Evolutionary conservation across 2,888 invertebrate genomes (phyloP), one percentile per base, ranked within the genome.

Genomic region (Noctua comes): DNA sequence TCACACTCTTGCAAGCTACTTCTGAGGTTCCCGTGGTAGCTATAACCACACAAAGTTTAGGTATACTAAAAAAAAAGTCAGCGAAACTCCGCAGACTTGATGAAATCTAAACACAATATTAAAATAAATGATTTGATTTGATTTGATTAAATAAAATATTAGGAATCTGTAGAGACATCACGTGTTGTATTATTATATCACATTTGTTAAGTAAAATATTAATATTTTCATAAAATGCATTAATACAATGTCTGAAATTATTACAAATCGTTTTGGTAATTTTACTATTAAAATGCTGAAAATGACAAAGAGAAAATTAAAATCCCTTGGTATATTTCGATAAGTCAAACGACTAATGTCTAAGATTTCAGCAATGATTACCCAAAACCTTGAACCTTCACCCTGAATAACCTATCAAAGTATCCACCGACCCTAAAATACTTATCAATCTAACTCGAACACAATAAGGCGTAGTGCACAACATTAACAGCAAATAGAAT

Each of bases 401-500:
- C 57, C 68, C 48, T 6, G 13, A 69, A 21, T 16, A 71, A 76
- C 70, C 66, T 36, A 18, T 3, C 16, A 1, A 59, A 59, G 27
- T 27, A 27, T 7, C 16, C 48, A 59, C 16, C 21, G 68, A 78
- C 54, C 82, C 51, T 18, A 27, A n/a, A 36, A 68, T 4, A 16
- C 27, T 21, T 6, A 87, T 81, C 68, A 85, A 87, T 86, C 84
- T 51, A 62, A 72, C 13, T 68, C 70, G 46, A 3, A 31, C 57
- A 57, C 73, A 83, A 54, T 74, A 85, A 65, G 54, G 82, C 85
- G 64, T 71, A 76, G 40, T 54, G n/a, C 72, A 68, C 71, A 78
- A 40, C 78, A 84, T 83, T 83, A 81, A 70, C 51, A 31, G 24
- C 62, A n/a, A 80, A 69, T 80, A 77, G 66, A 76, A 82, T 75